Base-by-base conservation (phyloP, 1,140 invertebrate species). In the Drosophila takahashii region DNA sequence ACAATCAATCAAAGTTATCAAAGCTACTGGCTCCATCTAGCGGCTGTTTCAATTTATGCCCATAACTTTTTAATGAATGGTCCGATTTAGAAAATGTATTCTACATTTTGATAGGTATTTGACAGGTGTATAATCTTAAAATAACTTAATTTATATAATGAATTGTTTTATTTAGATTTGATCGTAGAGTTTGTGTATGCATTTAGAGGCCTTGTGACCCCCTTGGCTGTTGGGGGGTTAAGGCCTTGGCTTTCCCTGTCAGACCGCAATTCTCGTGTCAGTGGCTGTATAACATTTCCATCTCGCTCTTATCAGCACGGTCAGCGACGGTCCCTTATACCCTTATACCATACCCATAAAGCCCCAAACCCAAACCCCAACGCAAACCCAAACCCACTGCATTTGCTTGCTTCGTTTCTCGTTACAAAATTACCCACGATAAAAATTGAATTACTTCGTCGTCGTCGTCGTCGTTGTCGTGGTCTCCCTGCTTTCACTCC, bases 361-460 rank as follows among this genome's bases (percentile, higher is more conserved):
- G 13, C 37, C 26, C 10, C 6, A 6, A 10, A 13, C 42, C n/a
- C n/a, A 10, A 27, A 16, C 27, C 9, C 22, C 22, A 11, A 8
- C 15, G 27, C 32, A 34, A 39, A 53, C 79, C 64, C 65, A 74
- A 66, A 58, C 62, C 64, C 11, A 42, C 34, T 65, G 70, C 62
- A 69, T 73, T 86, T 65, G 81, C 79, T 81, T 81, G 75, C 75
- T 87, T 86, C 81, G 83, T 83, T 87, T 87, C 78, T 87, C 83
- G 83, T 87, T 87, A 87, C 83, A 90, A 91, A 91, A 91, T 91
- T 90, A 90, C 89, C 89, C 87, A 90, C 87, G 87, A 91, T 91
- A 91, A 91, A 91, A 91, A 91, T 91, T 91, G 89, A 90, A 91
- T 91, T 91, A 90, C 84, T 90, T 91, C 81, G 81, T 91, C 79